Evolutionary conservation across 2,113 vertebrate genomes (phyloP).

Genomic region (Psilopogon haemacephalus): DNA sequence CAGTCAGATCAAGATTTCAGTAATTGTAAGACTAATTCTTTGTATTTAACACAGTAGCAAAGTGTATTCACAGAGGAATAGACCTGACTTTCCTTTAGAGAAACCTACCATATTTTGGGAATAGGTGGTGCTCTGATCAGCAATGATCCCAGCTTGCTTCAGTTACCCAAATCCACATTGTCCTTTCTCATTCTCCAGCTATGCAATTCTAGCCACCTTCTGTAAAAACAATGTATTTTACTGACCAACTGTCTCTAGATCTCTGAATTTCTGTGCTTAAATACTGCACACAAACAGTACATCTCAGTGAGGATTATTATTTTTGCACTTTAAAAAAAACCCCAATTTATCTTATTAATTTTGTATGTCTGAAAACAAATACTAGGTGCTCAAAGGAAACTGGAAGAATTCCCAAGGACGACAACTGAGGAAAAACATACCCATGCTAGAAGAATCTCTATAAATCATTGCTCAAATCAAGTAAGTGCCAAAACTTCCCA

Average conservation of each 20-base stretch:
- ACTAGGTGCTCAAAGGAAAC: neutral
- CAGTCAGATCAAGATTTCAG: neutral
- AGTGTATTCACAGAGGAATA: neutral
- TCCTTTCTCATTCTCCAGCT: neutral
- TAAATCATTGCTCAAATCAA: neutral
- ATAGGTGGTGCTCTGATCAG: neutral
- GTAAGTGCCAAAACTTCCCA: neutral
- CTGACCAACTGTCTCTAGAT: neutral
- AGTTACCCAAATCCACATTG: neutral
- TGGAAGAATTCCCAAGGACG: neutral
- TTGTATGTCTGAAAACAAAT: neutral
- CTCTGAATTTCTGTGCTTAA: neutral
- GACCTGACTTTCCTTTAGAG: neutral
- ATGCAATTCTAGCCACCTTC: neutral
- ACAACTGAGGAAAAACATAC: neutral
- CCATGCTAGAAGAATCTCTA: neutral
- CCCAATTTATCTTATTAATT: neutral
- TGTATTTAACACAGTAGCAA: conserved; percentile 2
- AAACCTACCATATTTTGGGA: neutral
- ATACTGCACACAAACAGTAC: neutral
- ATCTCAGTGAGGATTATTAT: neutral
- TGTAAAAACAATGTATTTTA: neutral
- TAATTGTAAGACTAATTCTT: neutral
- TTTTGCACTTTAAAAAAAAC: neutral
- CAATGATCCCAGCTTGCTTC: neutral